A percentile compares a stretch with the other conserved stretches of the same genome.
Evolutionary conservation across 2,888 invertebrate species (phyloP).

Genomic region (Noctuana brunneofusca): DNA sequence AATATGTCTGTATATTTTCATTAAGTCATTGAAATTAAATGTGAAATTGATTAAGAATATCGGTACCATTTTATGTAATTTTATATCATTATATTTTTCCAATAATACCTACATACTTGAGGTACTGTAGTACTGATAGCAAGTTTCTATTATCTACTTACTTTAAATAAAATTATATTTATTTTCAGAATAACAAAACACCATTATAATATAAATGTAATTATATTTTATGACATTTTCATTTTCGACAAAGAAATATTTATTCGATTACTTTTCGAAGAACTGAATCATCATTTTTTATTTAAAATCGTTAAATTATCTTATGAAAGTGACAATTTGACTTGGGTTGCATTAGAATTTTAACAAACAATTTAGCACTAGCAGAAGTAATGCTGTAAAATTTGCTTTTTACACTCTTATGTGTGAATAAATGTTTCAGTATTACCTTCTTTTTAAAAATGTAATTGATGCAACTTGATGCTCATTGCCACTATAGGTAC

Average conservation of each 20-base stretch:
- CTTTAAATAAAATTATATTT: too few relatives aligned
- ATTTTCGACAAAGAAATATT: not conserved
- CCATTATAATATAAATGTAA: too few relatives aligned
- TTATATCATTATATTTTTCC: too few relatives aligned
- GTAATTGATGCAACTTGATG: not conserved
- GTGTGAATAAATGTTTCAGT: conserved; percentile 10
- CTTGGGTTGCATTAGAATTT: conserved; percentile 1
- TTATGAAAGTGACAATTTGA: not conserved
- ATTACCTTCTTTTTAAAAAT: not conserved
- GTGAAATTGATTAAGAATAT: not conserved
- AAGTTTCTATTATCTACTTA: too few relatives aligned
- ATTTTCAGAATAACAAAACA: too few relatives aligned
- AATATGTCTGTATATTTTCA: not conserved
- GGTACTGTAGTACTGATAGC: too few relatives aligned
- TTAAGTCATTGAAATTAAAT: not conserved
- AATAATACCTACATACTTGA: too few relatives aligned
- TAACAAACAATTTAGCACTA: too few relatives aligned
- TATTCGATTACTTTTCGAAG: not conserved
- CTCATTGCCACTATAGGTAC: conserved; percentile 17
- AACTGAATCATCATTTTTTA: not conserved
- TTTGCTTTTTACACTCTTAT: too few relatives aligned
- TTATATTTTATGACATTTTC: too few relatives aligned
- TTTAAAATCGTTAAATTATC: not conserved
- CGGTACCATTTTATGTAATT: not conserved
- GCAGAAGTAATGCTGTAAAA: too few relatives aligned